These are phyloP conservation scores for Steromphala cineraria DNA, from an alignment of 2,888 invertebrate genomes.

Conservation along the genomic window DNA sequence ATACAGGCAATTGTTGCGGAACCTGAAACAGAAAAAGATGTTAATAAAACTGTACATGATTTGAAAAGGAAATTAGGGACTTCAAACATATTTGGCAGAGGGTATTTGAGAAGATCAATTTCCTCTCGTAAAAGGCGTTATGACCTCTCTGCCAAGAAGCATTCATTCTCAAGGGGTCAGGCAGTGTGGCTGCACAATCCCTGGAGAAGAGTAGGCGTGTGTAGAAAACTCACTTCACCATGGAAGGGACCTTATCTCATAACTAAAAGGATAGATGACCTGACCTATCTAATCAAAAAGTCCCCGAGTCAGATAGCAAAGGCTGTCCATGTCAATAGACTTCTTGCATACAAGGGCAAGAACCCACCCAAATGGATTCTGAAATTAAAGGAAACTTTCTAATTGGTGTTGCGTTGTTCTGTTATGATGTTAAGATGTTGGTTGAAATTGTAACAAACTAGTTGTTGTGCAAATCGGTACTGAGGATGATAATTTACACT, in stretches of 20 bases:
- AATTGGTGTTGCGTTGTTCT: too few relatives aligned
- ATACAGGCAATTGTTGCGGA: background rate
- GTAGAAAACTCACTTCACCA: background rate
- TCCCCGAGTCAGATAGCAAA: background rate
- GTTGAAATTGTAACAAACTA: too few relatives aligned
- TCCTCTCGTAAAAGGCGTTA: background rate
- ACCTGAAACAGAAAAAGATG: background rate
- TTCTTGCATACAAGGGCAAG: too few relatives aligned
- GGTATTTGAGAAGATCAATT: background rate
- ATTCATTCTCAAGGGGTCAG: background rate
- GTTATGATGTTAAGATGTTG: too few relatives aligned
- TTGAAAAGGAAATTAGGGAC: background rate
- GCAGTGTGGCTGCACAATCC: constrained; percentile 8
- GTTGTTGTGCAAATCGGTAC: too few relatives aligned
- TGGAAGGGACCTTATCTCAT: constrained; percentile 13
- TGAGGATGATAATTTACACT: too few relatives aligned
- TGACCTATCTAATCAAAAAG: background rate
- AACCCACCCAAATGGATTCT: too few relatives aligned
- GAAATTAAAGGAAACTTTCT: too few relatives aligned
- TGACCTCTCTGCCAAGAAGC: background rate
- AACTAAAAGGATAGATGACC: background rate
- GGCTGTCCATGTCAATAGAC: background rate
- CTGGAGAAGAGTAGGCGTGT: background rate
- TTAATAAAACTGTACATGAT: background rate
- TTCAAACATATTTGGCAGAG: background rate